These are phyloP conservation scores for Chloebia gouldiae DNA, from an alignment of 2,113 vertebrate species.

Conservation along the genomic window DNA sequence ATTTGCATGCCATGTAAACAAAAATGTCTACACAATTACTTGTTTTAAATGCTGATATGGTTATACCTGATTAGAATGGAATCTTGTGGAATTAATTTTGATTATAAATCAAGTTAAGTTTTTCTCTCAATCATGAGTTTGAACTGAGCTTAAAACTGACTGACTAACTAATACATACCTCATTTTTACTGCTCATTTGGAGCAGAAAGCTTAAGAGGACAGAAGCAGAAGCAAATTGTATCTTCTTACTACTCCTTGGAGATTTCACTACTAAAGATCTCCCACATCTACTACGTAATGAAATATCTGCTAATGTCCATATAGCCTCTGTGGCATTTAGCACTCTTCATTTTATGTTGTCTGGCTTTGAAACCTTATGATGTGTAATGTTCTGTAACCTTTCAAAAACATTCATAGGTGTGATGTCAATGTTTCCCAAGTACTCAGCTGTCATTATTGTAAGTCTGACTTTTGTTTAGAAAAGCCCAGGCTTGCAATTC, in stretches of 20 bases:
- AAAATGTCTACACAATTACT: neutral
- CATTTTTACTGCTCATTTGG: neutral
- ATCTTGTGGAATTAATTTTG: neutral
- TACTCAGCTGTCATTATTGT: neutral
- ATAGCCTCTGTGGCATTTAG: neutral
- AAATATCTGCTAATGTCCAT: neutral
- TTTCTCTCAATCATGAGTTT: neutral
- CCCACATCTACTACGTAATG: neutral
- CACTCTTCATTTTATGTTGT: neutral
- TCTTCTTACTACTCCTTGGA: neutral
- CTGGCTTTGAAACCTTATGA: slow-evolving; percentile 24
- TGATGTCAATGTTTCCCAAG: slow-evolving; percentile 2
- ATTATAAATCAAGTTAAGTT: neutral
- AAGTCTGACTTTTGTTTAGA: neutral
- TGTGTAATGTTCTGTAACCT: slow-evolving; percentile 15
- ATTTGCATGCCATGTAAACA: neutral
- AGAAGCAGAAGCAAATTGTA: neutral
- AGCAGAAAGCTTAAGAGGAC: neutral
- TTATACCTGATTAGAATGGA: neutral
- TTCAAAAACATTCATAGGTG: neutral
- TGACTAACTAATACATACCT: neutral
- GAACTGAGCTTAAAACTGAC: neutral
- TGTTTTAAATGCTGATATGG: neutral
- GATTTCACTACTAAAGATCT: neutral
- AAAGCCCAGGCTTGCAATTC: neutral